phyloP scores from a whole-genome alignment of 2,113 vertebrate species.

The Datnioides undecimradiatus region DNA sequence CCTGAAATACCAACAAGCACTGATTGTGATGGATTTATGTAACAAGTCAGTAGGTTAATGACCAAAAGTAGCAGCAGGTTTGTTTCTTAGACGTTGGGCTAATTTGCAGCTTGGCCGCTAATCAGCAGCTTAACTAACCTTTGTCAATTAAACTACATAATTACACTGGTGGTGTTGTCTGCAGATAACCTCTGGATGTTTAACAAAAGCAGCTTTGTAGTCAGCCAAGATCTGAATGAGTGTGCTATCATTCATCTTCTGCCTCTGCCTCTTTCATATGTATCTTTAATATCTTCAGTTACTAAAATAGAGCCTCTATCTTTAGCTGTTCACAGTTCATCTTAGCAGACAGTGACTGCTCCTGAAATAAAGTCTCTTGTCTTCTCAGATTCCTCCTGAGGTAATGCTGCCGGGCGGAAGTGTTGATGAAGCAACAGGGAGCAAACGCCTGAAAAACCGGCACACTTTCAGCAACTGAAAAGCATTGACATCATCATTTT shows the following conservation, averaged over 20 bases:
- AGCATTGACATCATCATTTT: conserved; percentile 41
- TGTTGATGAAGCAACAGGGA: conserved; percentile 65
- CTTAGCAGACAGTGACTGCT: conserved; percentile 72
- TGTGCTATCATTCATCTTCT: conserved; percentile 61
- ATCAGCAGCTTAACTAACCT: conserved; percentile 33
- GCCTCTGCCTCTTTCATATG: conserved; percentile 66
- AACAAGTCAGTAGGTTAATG: conserved; percentile 47
- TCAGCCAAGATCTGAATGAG: conserved; percentile 56
- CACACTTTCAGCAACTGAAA: conserved; percentile 25
- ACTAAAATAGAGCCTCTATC: conserved; percentile 80
- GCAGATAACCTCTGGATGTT: conserved; percentile 48
- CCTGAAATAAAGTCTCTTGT: conserved; percentile 71
- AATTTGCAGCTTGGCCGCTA: conserved; percentile 44
- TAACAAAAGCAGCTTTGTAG: conserved; percentile 41
- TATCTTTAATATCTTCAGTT: conserved; percentile 75
- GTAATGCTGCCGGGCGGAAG: conserved; percentile 47
- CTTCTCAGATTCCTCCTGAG: conserved; percentile 55
- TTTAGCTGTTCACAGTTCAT: conserved; percentile 80
- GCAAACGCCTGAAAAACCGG: background rate
- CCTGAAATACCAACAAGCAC: background rate
- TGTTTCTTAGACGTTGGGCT: conserved; percentile 24
- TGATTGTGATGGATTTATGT: conserved; percentile 16
- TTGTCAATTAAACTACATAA: conserved; percentile 34
- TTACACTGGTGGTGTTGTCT: conserved; percentile 5
- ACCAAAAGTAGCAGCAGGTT: conserved; percentile 22